These are phyloP conservation scores for Vanacampus margaritifer DNA, from an alignment of 2,113 vertebrate genomes.

Conservation along the genomic window DNA sequence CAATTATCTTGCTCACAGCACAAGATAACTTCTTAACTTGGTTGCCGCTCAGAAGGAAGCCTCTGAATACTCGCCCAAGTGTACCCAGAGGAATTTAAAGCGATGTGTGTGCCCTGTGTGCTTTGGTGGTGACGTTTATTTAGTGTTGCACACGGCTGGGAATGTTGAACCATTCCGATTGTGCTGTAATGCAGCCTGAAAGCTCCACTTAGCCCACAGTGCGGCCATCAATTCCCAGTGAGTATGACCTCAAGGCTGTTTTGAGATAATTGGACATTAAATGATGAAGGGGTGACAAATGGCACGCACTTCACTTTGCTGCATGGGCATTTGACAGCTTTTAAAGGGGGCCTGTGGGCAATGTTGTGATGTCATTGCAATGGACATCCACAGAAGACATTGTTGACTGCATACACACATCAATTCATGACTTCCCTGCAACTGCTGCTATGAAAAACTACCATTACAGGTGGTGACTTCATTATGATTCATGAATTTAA, in stretches of 20 bases:
- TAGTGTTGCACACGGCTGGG: conserved; percentile 38
- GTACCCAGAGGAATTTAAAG: conserved; percentile 41
- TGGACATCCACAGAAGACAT: conserved; percentile 25
- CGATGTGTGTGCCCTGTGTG: conserved; percentile 22
- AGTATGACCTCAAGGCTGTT: conserved; percentile 58
- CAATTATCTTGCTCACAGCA: conserved; percentile 40
- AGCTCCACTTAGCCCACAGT: conserved; percentile 47
- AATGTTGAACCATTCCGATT: conserved; percentile 47
- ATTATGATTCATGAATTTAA: neutral
- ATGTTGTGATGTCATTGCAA: conserved; percentile 26
- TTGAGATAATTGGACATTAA: conserved; percentile 70
- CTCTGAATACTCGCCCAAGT: conserved; percentile 26
- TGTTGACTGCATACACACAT: conserved; percentile 13
- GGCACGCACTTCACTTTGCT: conserved; percentile 48
- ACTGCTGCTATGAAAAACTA: neutral
- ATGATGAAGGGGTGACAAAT: conserved; percentile 59
- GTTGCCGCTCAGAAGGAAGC: conserved; percentile 28
- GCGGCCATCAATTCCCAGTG: conserved; percentile 52
- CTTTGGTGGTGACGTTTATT: conserved; percentile 37
- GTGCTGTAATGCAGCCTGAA: conserved; percentile 56
- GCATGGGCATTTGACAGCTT: conserved; percentile 52
- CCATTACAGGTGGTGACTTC: neutral
- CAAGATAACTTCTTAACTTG: conserved; percentile 46
- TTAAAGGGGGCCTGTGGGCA: conserved; percentile 29
- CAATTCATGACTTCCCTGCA: neutral